A percentile compares a stretch with the other conserved stretches of the same genome.
phyloP scores from a whole-genome alignment of 2,113 vertebrate genomes.

The Urocitellus parryii region DNA sequence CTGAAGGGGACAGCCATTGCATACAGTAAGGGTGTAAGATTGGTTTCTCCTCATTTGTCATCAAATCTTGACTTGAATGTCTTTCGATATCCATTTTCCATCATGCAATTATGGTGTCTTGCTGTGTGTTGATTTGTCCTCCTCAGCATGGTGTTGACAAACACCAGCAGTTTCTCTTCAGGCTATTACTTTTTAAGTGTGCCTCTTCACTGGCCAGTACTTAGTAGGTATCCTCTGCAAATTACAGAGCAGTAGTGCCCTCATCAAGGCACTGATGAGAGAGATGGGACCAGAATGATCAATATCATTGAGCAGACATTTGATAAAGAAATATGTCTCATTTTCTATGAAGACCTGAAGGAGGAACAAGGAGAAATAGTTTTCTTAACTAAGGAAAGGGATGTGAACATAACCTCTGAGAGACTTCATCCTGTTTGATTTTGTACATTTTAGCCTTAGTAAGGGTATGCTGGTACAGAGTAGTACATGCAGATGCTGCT shows the following conservation, averaged over 20 bases:
- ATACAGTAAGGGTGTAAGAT: neutral
- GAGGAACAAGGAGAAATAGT: neutral
- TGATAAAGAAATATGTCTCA: neutral
- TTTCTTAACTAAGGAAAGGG: neutral
- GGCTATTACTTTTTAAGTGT: neutral
- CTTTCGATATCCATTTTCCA: neutral
- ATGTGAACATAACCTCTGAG: too few species aligned
- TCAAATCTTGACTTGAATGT: neutral
- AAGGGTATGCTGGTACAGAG: neutral
- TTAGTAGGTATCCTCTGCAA: neutral
- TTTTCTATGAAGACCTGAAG: conserved; percentile 26
- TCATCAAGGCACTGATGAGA: neutral
- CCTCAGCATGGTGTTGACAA: neutral
- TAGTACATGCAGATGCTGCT: neutral
- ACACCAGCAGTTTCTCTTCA: neutral
- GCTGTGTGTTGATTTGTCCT: neutral
- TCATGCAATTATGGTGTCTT: neutral
- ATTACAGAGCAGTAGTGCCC: neutral
- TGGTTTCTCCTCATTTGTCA: neutral
- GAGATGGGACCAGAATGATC: neutral
- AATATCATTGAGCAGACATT: neutral
- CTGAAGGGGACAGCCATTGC: neutral
- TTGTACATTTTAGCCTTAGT: neutral
- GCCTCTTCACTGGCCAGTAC: neutral
- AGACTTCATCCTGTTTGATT: neutral